These are phyloP conservation scores for Salpingus planirostris DNA, from an alignment of 2,888 invertebrate genomes.

Conservation along the genomic window DNA sequence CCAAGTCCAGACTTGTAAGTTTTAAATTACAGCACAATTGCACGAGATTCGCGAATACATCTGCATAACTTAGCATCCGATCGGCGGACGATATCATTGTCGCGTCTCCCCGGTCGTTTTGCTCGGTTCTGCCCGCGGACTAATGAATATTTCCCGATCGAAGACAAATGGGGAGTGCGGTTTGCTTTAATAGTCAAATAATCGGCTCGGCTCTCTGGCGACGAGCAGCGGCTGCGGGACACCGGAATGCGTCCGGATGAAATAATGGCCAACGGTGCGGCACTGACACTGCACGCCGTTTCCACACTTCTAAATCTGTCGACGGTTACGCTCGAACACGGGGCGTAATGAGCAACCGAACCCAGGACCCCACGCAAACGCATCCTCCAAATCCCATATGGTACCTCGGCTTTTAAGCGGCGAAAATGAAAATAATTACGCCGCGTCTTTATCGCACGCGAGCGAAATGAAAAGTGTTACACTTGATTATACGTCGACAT, in stretches of 20 bases:
- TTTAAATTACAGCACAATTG: conserved; percentile 43
- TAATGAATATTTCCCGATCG: conserved; percentile 32
- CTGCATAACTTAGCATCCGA: conserved; percentile 40
- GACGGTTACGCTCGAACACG: conserved; percentile 27
- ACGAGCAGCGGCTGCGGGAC: conserved; percentile 4
- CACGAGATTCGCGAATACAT: conserved; percentile 42
- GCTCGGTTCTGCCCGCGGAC: conserved; percentile 15
- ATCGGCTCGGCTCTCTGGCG: conserved; percentile 3
- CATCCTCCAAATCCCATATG: too few species aligned
- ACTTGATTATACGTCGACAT: too few species aligned
- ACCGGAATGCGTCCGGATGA: conserved; percentile 17
- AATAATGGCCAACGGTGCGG: conserved; percentile 19
- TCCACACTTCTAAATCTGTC: conserved; percentile 34
- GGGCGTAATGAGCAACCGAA: conserved; percentile 30
- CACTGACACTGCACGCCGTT: conserved; percentile 18
- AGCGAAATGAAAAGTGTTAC: too few species aligned
- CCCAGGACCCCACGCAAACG: conserved; percentile 19
- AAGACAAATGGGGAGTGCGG: conserved; percentile 27
- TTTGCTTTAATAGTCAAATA: conserved; percentile 5
- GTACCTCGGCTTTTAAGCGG: too few species aligned
- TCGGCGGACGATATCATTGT: conserved; percentile 37
- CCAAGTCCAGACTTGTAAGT: conserved; percentile 33
- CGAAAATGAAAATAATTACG: too few species aligned
- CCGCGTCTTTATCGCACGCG: too few species aligned
- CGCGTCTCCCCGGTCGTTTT: conserved; percentile 23